Evolutionary conservation across 1,140 invertebrate species (phyloP).

Genomic region (Eurosta solidaginis): DNA sequence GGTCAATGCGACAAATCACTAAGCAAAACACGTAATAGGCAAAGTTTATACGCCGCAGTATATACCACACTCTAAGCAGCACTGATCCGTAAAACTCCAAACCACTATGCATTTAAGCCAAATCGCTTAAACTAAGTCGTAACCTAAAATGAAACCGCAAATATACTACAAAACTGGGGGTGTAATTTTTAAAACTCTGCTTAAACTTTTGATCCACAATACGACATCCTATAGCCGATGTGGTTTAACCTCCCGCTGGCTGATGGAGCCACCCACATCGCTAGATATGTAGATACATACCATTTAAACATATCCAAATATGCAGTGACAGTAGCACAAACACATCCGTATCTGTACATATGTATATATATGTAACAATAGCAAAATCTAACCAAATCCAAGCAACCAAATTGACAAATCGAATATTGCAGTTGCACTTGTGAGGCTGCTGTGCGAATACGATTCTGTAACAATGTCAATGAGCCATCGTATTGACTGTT

Average conservation of each 20-base stretch:
- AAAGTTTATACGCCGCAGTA: neutral
- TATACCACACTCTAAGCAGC: neutral
- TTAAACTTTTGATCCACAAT: conserved; percentile 27
- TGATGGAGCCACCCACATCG: neutral
- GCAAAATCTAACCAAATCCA: neutral
- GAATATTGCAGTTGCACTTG: neutral
- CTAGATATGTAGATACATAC: no score
- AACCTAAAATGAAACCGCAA: conserved; percentile 21
- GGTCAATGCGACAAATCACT: conserved; percentile 14
- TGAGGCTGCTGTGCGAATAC: neutral
- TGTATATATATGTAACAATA: neutral
- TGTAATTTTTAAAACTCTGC: conserved; percentile 18
- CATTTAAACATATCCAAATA: no score
- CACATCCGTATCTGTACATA: no score
- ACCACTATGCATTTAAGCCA: conserved; percentile 25
- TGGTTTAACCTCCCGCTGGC: neutral
- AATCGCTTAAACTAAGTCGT: conserved; percentile 21
- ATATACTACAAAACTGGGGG: conserved; percentile 6
- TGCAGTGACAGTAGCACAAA: no score
- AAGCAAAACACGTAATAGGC: conserved; percentile 16
- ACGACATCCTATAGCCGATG: neutral
- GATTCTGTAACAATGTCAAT: neutral
- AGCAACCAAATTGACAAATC: conserved; percentile 1
- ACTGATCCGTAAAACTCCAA: conserved; percentile 1
- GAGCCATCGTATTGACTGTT: neutral